These are phyloP conservation scores for Hylia prasina DNA, from an alignment of 2,113 vertebrate species.

Conservation along the genomic window DNA sequence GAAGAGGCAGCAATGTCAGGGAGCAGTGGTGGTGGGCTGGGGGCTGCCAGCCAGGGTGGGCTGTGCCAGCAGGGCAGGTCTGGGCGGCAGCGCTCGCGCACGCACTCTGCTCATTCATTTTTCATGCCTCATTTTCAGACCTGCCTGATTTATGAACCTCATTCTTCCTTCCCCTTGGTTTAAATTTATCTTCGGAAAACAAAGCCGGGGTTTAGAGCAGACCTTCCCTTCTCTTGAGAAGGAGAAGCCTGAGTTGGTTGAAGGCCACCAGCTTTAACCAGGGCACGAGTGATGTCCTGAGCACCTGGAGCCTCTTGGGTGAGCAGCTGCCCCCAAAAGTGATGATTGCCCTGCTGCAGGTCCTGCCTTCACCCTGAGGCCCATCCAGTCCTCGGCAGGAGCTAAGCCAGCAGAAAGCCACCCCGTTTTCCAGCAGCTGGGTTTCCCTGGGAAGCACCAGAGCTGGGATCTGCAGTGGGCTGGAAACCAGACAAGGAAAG, in stretches of 20 bases:
- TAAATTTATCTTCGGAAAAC: conserved; percentile 40
- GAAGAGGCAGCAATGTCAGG: background rate
- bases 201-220: background rate
- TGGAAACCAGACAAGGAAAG: background rate
- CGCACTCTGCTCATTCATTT: background rate
- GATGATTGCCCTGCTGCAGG: background rate
- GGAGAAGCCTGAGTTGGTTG: background rate
- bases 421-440: fast-evolving
- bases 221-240: background rate
- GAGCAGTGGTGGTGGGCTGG: background rate
- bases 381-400: background rate
- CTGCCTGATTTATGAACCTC: conserved; percentile 40
- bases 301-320: background rate
- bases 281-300: background rate
- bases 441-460: background rate
- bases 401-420: background rate
- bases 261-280: background rate
- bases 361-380: background rate
- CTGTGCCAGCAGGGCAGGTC: background rate
- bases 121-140: conserved; percentile 45
- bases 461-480: background rate
- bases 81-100: fast-evolving
- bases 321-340: background rate
- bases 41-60: background rate
- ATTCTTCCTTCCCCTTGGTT: conserved; percentile 41